Base-by-base conservation (phyloP, 2,888 invertebrate genomes). In the Belgica antarctica region DNA sequence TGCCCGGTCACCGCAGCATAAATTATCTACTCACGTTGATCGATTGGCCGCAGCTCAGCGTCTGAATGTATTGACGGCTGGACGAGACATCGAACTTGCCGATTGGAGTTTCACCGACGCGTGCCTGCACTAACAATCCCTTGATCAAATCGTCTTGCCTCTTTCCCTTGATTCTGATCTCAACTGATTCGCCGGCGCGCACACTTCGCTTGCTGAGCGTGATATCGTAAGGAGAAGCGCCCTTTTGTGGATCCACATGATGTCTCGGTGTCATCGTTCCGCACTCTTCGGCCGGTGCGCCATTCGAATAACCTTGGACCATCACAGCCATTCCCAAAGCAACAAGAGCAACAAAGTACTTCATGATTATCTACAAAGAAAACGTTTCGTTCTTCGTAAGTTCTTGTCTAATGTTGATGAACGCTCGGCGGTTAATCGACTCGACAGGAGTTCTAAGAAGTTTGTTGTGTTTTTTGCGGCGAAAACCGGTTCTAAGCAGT, bases 201-300 rank as follows among this genome's bases (percentile, higher is more conserved):
- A 82, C 76, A 24, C 68, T 31, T 31, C 71, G 78, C 80, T 79
- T 81, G 77, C 74, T 81, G 74, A 78, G 78, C 8, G 78, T 79
- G 57, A 87, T 78, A 70, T 77, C 81, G 78, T 88, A 89, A 0
- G 89, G 89, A 0, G 87, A 78, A 0, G 79, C 73, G 0, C 80
- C 74, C 12, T 78, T 79, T 78, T 88, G 86, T 1, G 86, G 79
- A 0, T 81, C 77, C 2, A 83, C 84, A 0, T 84, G 85, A 77
- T 89, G 89, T 75, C 85, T 83, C 0, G 89, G 89, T 5, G 83
- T 81, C 84, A 89, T 85, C 76, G 86, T 86, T n/a, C 76, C 78
- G 79, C 89, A 89, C 25, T 85, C 84, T 46, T 80, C 81, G 22
- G 79, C 78, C 0, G 88, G 89, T 1, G 88, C 90, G 3, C 89